Conservation (phyloP, 2,113 vertebrate genomes). For the Odocoileus hemionus region DNA sequence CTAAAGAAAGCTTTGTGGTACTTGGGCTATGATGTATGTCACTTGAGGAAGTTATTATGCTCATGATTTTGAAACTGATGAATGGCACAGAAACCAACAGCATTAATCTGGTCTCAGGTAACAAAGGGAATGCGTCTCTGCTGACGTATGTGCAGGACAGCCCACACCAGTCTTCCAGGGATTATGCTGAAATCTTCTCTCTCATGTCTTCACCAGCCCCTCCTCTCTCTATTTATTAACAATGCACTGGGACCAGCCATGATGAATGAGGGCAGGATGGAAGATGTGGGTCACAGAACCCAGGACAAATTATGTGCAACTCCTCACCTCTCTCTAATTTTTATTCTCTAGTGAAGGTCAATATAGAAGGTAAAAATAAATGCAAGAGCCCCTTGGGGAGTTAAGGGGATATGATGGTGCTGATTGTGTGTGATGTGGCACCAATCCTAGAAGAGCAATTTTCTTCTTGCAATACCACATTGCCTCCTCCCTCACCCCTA, state of each 20-base stretch:
- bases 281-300: not conserved
- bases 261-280: not conserved
- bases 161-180: not conserved
- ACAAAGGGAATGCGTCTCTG: not conserved
- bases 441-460: not conserved
- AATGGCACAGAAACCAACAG: not conserved
- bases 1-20: not conserved
- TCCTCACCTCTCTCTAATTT: not conserved
- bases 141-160: not conserved
- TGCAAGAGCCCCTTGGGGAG: not conserved
- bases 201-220: not conserved
- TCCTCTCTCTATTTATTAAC: not conserved
- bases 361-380: not conserved
- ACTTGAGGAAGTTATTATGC: not conserved
- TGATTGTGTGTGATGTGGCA: fast-evolving
- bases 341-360: not conserved
- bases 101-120: not conserved
- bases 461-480: not conserved
- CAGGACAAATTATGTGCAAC: not conserved
- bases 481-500: not conserved
- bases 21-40: not conserved
- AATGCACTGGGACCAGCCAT: not conserved
- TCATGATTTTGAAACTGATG: not conserved
- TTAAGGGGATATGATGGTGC: not conserved
- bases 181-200: not conserved